Evolutionary conservation across 2,113 vertebrate species (phyloP), one percentile per base, ranked within the genome.

Genomic region (Mormyrus lacerda): DNA sequence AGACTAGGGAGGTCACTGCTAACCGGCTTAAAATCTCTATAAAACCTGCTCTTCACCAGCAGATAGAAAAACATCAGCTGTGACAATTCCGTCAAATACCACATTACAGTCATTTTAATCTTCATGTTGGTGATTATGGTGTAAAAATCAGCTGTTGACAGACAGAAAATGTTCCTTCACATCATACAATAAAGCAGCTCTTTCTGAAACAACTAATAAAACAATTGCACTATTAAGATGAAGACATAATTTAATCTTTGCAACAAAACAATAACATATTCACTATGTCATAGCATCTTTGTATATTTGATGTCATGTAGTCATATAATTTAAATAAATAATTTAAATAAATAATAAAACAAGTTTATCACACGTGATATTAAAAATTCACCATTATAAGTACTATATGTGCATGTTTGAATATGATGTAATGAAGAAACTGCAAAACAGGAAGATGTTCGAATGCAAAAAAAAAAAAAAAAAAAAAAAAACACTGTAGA

Each of bases 11-110:
- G 88, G 88, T 90, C 88, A 90, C 27, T 79, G 61, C 47, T 90
- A 90, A 90, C 90, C 55, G 89, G 88, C 86, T 89, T 90, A 87
- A 89, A 87, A 65, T 86, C 87, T 42, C 87, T 44, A 55, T 76
- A 90, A 87, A 83, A 42, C 55, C 84, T 69, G 55, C 45, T 88
- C 61, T 19, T 76, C 84, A 76, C 83, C 31, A 48, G 88, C 58
- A 83, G 15, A 87, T 61, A 90, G 88, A 89, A 87, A 87, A 90
- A 79, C 61, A 48, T n/a, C 47, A 73, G 88, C 85, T 86, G 51
- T 88, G 88, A 79, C 85, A 88, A 69, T 92, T 88, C 88, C 44
- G 69, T 69, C 44, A 53, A 31, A 87, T 87, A 69, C 85, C 61
- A 87, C 48, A 76, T 89, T 58, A 87, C 88, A 87, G 45, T 91